Base-by-base conservation (phyloP, 2,888 invertebrate species). In the Pachydiplax longipennis region DNA sequence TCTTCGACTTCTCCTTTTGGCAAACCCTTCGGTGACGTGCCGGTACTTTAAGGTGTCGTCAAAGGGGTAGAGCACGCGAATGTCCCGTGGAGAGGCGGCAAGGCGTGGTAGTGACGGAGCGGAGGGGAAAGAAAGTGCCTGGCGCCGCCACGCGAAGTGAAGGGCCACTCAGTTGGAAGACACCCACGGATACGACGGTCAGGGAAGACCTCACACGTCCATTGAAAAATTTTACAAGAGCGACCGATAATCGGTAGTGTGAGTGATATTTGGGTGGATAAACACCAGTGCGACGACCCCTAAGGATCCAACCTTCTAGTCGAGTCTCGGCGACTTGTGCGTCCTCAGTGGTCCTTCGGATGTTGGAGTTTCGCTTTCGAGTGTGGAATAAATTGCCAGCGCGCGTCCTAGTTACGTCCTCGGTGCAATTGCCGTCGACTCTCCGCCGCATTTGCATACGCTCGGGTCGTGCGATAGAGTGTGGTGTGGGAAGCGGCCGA, bases 111-210 rank as follows among this genome's bases (percentile, higher is more conserved):
- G 87, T n/a, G 12, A 25, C 35, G 87, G 48, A 37, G 73, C 35
- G 80, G 80, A 18, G 35, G 44, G 73, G 65, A 25, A 31, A n/a
- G 44, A 37, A 58, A 65, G 65, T 53, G 73, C 65, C 44, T 81
- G 80, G 83, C 90, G 91, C 82, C 82, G 65, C 91, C 90, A 91
- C 35, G 61, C 37, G 18, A 87, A 61, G 61, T 35, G 12, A 87
- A 37, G 61, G 10, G 12, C 35, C 58, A 37, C 61, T 83, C 87
- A 87, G 87, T 87, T 87, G 87, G 87, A 87, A 87, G 87, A 61
- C 87, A 87, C 61, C 87, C 87, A 87, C 87, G 87, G 87, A 31
- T 61, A 18, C 87, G 87, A 61, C 87, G 58, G 61, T n/a, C 83
- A 87, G 87, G 10, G 58, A 61, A 61, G 61, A 10, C 87, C 37